Conservation (phyloP, 2,797 vertebrate genomes). For the Channallabes apus region DNA sequence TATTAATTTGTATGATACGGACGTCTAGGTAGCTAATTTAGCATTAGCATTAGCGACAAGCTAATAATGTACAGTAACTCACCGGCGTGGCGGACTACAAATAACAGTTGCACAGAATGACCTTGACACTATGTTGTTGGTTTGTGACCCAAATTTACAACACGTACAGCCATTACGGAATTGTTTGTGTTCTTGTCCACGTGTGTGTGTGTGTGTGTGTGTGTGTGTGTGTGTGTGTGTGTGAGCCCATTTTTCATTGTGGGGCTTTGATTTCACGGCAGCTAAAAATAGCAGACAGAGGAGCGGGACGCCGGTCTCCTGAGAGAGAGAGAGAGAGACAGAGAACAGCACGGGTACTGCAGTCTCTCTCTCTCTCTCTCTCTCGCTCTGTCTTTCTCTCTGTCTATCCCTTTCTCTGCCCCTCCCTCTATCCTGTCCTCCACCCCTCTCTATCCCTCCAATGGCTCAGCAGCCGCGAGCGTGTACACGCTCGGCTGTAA, state of each 20-base stretch:
- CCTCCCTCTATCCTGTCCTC: slow-evolving; percentile 47
- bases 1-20: background rate
- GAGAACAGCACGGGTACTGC: too few relatives aligned
- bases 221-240: slow-evolving; percentile 38
- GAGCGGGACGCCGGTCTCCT: slow-evolving; percentile 47
- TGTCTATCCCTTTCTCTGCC: slow-evolving; percentile 10
- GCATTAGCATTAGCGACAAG: background rate
- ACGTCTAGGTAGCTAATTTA: background rate
- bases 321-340: slow-evolving; percentile 6
- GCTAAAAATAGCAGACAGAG: slow-evolving; percentile 73
- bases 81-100: background rate
- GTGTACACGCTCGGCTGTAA: slow-evolving; percentile 16
- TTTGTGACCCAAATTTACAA: slow-evolving; percentile 19
- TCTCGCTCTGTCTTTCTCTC: background rate
- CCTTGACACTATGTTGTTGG: background rate
- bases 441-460: slow-evolving; percentile 1
- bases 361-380: slow-evolving; percentile 11
- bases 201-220: slow-evolving; percentile 27
- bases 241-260: slow-evolving; percentile 61
- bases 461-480: slow-evolving; percentile 11
- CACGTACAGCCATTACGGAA: background rate
- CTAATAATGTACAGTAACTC: background rate
- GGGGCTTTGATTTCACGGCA: slow-evolving; percentile 70
- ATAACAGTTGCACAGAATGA: background rate
- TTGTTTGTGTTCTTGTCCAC: slow-evolving; percentile 27